Evolutionary conservation across 2,797 vertebrate genomes (phyloP), one percentile per base, ranked within the genome.

Genomic region (Sebastes ruberrimus): DNA sequence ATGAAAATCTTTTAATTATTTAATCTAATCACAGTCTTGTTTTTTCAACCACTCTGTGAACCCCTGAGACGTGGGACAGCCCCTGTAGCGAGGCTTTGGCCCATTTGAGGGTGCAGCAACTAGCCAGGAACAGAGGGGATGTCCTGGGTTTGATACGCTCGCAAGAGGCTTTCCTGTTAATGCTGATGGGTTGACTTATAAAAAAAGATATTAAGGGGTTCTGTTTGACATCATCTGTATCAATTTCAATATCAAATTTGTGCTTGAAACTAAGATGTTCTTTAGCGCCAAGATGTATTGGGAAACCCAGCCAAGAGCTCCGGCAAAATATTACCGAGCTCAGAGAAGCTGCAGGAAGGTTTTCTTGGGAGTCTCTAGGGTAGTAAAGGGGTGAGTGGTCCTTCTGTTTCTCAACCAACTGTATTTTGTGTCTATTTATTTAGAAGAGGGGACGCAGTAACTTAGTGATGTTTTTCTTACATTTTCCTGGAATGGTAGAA

Each of bases 1-100:
- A 96, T 95, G 95, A 96, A 96, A 95, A 95, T 94, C 94, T 95
- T 96, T 95, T 95, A 95, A 96, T 96, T 96, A 96, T 96, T 96
- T 96, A 95, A 95, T 95, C 95, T 96, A 96, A 96, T 96, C 95
- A 96, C 95, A 95, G 95, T 96, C 95, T 96, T 95, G 95, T 96
- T 96, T 96, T 95, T 95, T 94, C 94, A 93, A 94, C 95, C 95
- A 95, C 94, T 94, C 93, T 72, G 85, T 87, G 88, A 94, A 92
- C 94, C 95, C 94, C 86, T 85, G 86, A 90, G 85, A 92, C 74
- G 59, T 10, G 77, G 74, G 81, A 77, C 84, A 46, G 84, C 74
- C 87, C 83, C 86, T 83, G 79, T 77, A 80, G 86, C 32, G 66
- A 92, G 89, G 85, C 83, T 82, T 80, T 27, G 82, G 88, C 76